Percentiles rank a stretch among this genome's conserved stretches.
phyloP scores from a whole-genome alignment of 2,888 invertebrate genomes.

The Nephrotoma appendiculata region DNA sequence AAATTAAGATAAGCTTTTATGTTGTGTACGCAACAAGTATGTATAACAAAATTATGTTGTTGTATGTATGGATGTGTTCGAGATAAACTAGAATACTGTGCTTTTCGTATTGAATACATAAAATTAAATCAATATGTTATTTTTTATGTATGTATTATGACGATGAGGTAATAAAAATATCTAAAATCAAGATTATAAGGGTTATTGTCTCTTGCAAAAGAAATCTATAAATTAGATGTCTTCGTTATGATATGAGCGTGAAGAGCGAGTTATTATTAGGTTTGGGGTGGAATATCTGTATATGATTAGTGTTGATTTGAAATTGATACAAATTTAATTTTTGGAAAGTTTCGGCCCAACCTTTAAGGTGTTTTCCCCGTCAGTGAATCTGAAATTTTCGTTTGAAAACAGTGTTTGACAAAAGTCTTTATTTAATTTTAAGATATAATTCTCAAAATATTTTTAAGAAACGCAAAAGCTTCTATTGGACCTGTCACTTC shows the following conservation, averaged over 20 bases:
- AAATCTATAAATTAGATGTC: not conserved
- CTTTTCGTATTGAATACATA: not conserved
- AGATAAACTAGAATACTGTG: not conserved
- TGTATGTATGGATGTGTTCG: not conserved
- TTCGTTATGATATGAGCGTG: not conserved
- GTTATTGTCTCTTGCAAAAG: not conserved
- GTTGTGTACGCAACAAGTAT: not conserved
- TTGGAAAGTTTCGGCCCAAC: no score
- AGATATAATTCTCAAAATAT: no score
- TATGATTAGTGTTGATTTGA: not conserved
- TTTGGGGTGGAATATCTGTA: not conserved
- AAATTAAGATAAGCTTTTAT: not conserved
- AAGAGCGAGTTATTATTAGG: not conserved
- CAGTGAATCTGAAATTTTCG: no score
- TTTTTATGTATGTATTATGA: not conserved
- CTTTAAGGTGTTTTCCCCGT: no score
- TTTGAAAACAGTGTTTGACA: no score
- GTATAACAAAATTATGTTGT: not conserved
- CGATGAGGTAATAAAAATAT: not conserved
- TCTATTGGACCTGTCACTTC: no score
- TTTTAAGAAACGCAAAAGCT: no score
- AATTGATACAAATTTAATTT: not conserved
- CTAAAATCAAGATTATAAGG: not conserved
- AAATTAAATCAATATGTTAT: not conserved
- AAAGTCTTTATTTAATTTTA: no score